A percentile compares a stretch with the other conserved stretches of the same genome.
phyloP scores from a whole-genome alignment of 2,797 vertebrate species.

The Enteromius afrohamiltoni region DNA sequence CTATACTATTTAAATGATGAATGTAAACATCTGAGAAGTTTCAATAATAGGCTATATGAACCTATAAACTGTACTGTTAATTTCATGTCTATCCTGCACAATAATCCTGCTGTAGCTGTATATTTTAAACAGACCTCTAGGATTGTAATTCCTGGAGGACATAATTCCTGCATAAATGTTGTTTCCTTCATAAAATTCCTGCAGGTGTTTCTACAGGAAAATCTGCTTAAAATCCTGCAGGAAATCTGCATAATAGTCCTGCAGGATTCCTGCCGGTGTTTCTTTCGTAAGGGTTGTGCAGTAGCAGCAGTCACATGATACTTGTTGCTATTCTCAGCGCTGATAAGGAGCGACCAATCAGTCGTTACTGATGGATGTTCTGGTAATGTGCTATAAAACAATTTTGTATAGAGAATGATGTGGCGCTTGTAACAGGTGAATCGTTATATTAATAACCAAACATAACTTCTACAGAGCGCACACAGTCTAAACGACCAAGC shows the following conservation, averaged over 20 bases:
- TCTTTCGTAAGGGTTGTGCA: background rate
- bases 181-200: background rate
- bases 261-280: background rate
- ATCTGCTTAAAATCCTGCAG: background rate
- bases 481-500: background rate
- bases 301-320: background rate
- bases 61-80: background rate
- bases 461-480: background rate
- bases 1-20: background rate
- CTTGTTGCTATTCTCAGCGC: background rate
- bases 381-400: background rate
- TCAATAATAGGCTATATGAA: background rate
- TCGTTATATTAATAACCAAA: background rate
- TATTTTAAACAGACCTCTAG: background rate
- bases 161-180: background rate
- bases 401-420: background rate
- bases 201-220: background rate
- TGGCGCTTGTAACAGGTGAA: background rate
- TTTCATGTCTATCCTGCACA: background rate
- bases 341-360: background rate
- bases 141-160: background rate
- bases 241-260: background rate
- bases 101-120: background rate
- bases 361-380: background rate
- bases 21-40: background rate